These are phyloP conservation scores for Heliconius eleuchia DNA, from an alignment of 1,140 invertebrate genomes.

Conservation along the genomic window DNA sequence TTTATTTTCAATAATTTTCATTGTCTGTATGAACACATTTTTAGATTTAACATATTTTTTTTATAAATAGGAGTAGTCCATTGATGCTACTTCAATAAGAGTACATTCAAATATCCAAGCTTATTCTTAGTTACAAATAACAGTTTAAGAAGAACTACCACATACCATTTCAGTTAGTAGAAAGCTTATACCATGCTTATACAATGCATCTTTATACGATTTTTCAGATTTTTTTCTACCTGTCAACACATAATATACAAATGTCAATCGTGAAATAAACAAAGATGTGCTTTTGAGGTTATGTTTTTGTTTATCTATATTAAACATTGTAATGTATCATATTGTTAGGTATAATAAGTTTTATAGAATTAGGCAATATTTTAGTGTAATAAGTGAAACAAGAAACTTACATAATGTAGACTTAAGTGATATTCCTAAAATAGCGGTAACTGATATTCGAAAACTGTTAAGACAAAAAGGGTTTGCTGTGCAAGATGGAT, in stretches of 20 bases:
- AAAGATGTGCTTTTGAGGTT: constrained; percentile 46
- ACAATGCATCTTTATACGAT: too few relatives aligned
- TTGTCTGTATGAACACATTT: too few relatives aligned
- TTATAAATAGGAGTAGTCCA: too few relatives aligned
- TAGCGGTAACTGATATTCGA: constrained; percentile 61
- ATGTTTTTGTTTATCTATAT: constrained; percentile 43
- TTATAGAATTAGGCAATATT: constrained; percentile 25
- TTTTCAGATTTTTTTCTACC: background rate
- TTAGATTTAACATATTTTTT: too few relatives aligned
- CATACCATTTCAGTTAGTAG: too few relatives aligned
- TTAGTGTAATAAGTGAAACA: constrained; percentile 25
- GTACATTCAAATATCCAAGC: too few relatives aligned
- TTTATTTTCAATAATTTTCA: too few relatives aligned
- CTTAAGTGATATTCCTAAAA: constrained; percentile 66
- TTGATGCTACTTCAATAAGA: too few relatives aligned
- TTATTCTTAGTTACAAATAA: too few relatives aligned
- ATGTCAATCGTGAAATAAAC: constrained; percentile 26
- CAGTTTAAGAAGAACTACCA: too few relatives aligned
- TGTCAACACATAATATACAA: background rate
- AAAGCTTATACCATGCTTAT: too few relatives aligned
- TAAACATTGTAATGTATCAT: constrained; percentile 40
- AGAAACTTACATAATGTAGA: constrained; percentile 64
- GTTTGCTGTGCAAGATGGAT: constrained; percentile 69
- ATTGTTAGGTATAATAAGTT: constrained; percentile 37
- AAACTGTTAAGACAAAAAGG: constrained; percentile 72